Evolutionary conservation across 2,797 vertebrate species (phyloP).

Genomic region (Miichthys miiuy): DNA sequence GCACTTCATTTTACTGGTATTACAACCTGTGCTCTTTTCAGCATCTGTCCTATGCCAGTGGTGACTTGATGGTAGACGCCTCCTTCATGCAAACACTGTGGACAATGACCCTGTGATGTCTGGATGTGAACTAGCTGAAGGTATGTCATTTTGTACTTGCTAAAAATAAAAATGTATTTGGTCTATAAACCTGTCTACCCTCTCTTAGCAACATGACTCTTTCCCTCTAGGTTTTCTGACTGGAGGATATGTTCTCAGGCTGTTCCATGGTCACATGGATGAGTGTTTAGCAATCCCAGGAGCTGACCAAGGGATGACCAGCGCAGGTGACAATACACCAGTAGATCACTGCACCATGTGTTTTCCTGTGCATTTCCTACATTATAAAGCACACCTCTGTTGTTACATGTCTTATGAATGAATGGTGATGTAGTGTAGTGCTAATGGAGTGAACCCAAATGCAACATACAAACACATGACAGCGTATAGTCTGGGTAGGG

Average conservation of each 20-base stretch:
- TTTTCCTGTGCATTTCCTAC: neutral
- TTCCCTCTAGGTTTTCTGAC: constrained; percentile 87
- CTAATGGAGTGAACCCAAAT: too few relatives aligned
- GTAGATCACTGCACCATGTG: neutral
- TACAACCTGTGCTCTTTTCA: constrained; percentile 58
- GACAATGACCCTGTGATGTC: constrained; percentile 97
- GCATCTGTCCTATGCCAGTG: constrained; percentile 95
- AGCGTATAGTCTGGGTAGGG: too few relatives aligned
- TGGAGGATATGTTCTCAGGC: constrained; percentile 92
- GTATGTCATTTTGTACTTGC: constrained; percentile 68
- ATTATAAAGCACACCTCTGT: neutral
- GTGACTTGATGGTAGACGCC: constrained; percentile 94
- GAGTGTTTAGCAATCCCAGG: constrained; percentile 93
- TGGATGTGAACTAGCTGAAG: constrained; percentile 91
- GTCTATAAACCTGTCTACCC: neutral
- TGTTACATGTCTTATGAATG: neutral
- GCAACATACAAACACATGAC: too few relatives aligned
- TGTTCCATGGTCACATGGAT: constrained; percentile 97
- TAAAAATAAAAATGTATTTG: neutral
- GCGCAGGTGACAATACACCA: constrained; percentile 84
- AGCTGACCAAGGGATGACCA: constrained; percentile 93
- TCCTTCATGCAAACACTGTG: constrained; percentile 98
- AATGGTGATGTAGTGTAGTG: neutral
- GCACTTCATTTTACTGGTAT: constrained; percentile 16
- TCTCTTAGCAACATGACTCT: constrained; percentile 4